A percentile compares a stretch with the other conserved stretches of the same genome.
phyloP scores from a whole-genome alignment of 2,797 vertebrate genomes.

The Hippocampus kuda region DNA sequence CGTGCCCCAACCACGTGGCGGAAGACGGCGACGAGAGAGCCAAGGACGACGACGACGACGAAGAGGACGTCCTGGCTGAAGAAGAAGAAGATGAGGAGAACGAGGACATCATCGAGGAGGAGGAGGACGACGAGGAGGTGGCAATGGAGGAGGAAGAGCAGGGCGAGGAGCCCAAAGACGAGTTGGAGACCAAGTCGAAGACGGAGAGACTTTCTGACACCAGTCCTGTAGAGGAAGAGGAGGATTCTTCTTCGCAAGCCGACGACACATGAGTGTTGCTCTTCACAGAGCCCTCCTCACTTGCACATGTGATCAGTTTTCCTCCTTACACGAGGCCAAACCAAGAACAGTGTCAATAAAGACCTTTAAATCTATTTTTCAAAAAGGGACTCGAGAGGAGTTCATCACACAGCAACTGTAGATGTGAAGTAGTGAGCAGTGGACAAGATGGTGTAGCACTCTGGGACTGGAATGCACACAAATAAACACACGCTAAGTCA shows the following conservation, averaged over 20 bases:
- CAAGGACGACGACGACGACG: slow-evolving; percentile 29
- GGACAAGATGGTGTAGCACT: slow-evolving; percentile 65
- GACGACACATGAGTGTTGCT: slow-evolving; percentile 71
- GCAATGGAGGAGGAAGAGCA: slow-evolving; percentile 55
- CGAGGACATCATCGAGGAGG: slow-evolving; percentile 53
- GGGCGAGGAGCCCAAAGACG: slow-evolving; percentile 55
- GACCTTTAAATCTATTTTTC: slow-evolving; percentile 81
- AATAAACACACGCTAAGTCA: slow-evolving; percentile 45
- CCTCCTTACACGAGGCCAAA: slow-evolving; percentile 60
- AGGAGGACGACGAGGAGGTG: slow-evolving; percentile 31
- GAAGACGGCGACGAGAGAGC: slow-evolving; percentile 46
- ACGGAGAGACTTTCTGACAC: slow-evolving; percentile 71
- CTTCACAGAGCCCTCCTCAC: slow-evolving; percentile 38
- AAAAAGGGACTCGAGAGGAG: slow-evolving; percentile 69
- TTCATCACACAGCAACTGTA: slow-evolving; percentile 88
- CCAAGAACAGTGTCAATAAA: slow-evolving; percentile 60
- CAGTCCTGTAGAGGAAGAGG: slow-evolving; percentile 71
- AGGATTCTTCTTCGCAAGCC: slow-evolving; percentile 69
- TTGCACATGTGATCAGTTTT: slow-evolving; percentile 56
- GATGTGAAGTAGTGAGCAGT: slow-evolving; percentile 60
- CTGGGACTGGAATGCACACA: slow-evolving; percentile 61
- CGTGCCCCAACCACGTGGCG: slow-evolving; percentile 52
- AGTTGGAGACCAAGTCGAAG: slow-evolving; percentile 51
- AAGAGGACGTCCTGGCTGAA: slow-evolving; percentile 34
- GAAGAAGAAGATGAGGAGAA: slow-evolving; percentile 46